These are phyloP conservation scores for Sebastes wilsoni DNA, from an alignment of 2,797 vertebrate species.

Conservation along the genomic window DNA sequence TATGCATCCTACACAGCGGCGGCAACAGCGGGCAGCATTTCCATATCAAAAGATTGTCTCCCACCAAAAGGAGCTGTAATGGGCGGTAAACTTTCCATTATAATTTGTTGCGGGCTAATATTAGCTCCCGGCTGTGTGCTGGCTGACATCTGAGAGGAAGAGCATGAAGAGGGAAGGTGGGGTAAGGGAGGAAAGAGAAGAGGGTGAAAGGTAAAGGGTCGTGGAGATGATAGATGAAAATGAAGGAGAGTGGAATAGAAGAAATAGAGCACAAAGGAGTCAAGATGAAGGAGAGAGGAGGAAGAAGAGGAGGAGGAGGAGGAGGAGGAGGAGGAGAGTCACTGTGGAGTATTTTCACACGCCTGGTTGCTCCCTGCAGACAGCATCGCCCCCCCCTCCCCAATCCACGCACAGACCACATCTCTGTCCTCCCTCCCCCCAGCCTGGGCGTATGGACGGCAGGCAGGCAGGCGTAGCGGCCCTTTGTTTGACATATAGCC, in stretches of 20 bases:
- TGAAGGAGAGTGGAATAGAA: not conserved
- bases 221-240: not conserved
- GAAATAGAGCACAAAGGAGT: constrained; percentile 42
- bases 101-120: constrained; percentile 75
- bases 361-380: constrained; percentile 64
- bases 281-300: not conserved
- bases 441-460: constrained; percentile 30
- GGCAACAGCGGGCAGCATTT: constrained; percentile 54
- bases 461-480: constrained; percentile 27
- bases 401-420: constrained; percentile 6
- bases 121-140: constrained; percentile 71
- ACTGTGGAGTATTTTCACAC: constrained; percentile 75
- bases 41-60: constrained; percentile 71
- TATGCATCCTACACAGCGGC: constrained; percentile 34
- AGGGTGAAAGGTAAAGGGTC: constrained; percentile 20
- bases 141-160: constrained; percentile 49
- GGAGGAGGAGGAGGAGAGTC: constrained; percentile 46
- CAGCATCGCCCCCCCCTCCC: constrained; percentile 9
- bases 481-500: constrained; percentile 77
- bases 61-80: constrained; percentile 65
- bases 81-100: constrained; percentile 69
- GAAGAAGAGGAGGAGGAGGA: not conserved
- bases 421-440: constrained; percentile 43
- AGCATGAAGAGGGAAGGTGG: constrained; percentile 32
- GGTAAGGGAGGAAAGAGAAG: not conserved